Evolutionary conservation across 1,140 invertebrate species (phyloP), one percentile per base, ranked within the genome.

Genomic region (Tribolium castaneum): DNA sequence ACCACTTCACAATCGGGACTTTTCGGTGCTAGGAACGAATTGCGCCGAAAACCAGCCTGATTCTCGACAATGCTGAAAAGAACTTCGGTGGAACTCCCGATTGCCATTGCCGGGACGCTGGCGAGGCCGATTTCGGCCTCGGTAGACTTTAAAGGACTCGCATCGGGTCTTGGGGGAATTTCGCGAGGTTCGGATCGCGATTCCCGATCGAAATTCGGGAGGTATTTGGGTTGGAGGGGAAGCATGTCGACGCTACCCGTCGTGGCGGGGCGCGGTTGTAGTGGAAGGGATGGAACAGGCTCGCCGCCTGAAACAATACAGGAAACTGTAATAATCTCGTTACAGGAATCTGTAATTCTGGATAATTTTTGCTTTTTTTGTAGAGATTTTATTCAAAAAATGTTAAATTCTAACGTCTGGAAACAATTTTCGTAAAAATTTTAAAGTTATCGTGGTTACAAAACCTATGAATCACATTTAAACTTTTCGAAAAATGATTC

Each of bases 251-350:
- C 84, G 82, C 90, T 89, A 70, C 91, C 92, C 3, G 91, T 92
- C 49, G 92, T 93, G 25, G 92, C 90, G 75, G 92, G 89, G 54
- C 92, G 86, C 7, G 92, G 91, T 87, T 92, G 91, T 80, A 92
- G 82, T 71, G 90, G 90, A 0, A 66, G 59, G 6, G 22, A 34
- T 35, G 50, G 50, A 4, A 14, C 34, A n/a, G 16, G 14, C n/a
- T 74, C 52, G 10, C 16, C 5, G 0, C 14, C 74, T 10, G 39
- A n/a, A 39, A 39, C 6, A 7, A 19, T 25, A 25, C 14, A 45
- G 39, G 39, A 45, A 45, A 9, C 39, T 45, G 39, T 45, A 10
- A 30, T 2, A 19, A 19, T 19, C 2, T 2, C 16, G 16, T 19
- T 19, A 19, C 16, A 19, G 16, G 16, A 19, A 19, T 1, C 16